Evolutionary conservation across 2,797 vertebrate species (phyloP), one percentile per base, ranked within the genome.

Genomic region (Myotis planiceps): DNA sequence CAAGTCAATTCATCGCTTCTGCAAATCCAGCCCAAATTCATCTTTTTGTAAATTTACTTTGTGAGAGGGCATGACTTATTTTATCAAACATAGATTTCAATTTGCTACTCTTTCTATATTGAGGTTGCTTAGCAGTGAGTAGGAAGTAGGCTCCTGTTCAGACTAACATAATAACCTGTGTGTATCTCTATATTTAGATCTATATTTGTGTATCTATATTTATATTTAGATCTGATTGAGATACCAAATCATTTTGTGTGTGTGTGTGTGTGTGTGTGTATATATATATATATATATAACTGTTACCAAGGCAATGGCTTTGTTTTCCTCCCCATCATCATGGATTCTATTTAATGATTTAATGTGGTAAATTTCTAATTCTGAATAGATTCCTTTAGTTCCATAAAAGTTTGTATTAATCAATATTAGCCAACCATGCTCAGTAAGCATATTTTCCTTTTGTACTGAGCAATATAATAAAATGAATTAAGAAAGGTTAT

Each of bases 11-110:
- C 96, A 92, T 95, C 85, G 25, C 37, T 53, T 49, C 49, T 95
- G 92, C 87, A 83, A 0, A 47, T 29, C 47, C 80, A 93, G 78
- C 60, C 58, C 71, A 95, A 96, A 98, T 98, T 98, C 92, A 75
- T 96, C 95, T 72, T 97, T 83, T 66, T 34, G 63, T 39, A 80
- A 96, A 98, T 97, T 94, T 97, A 94, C 85, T 81, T 21, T 89
- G 9, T 15, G 0, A 0, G 32, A 65, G 15, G 29, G 47, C 0
- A 0, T 89, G 94, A 69, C 32, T 68, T 76, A 76, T 71, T 80
- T 92, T 97, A 84, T 88, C 75, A 96, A 65, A 89, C 32, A 92
- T 65, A 12, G 1, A 9, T 83, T 97, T 96, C n/a, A 25, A 72
- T 94, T 96, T 96, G 63, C 92, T 92, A 90, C 53, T 25, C 85